Base-by-base conservation (phyloP, 2,888 invertebrate species). In the Lycia hirtaria region DNA sequence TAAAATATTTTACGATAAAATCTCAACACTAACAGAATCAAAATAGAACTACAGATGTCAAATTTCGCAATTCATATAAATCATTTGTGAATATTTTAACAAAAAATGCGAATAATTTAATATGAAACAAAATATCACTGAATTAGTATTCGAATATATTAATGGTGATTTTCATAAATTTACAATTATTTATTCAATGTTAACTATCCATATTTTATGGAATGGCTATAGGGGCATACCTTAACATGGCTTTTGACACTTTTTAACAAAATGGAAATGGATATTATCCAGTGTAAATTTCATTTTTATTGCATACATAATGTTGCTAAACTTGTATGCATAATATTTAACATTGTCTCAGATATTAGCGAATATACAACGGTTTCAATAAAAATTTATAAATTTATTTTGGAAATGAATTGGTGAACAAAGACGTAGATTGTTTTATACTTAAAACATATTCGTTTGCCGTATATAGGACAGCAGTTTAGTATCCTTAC, bases 71-170 rank as follows among this genome's bases (percentile, higher is more conserved):
- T 45, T 35, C 14, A 32, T 24, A 60, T 50, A 38, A 55, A 51
- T 60, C 51, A 48, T 51, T 47, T 14, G 49, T 15, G 40, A 40
- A 54, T 50, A 54, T 30, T 30, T 56, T 45, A 50, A 22, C 38
- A 45, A 51, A 45, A 10, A 45, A 32, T 20, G 20, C 32, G 40
- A 47, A 41, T 51, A 47, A 47, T 56, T 40, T 45, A 10, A 43
- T 24, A 22, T 37, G 37, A 40, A 33, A 40, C 43, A 43, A 20
- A 43, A 49, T 47, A 40, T 49, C 55, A 43, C 43, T 49, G 28
- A 55, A 55, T 49, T 41, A 41, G 41, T 14, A 45, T 40, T 9
- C 1, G 47, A 24, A 6, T 45, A 30, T 20, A 19, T 40, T 59
- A 38, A 1, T 12, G 7, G 12, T 26, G 4, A 47, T 47, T 24